Evolutionary conservation across 2,113 vertebrate species (phyloP).

Genomic region (Gila orcuttii): DNA sequence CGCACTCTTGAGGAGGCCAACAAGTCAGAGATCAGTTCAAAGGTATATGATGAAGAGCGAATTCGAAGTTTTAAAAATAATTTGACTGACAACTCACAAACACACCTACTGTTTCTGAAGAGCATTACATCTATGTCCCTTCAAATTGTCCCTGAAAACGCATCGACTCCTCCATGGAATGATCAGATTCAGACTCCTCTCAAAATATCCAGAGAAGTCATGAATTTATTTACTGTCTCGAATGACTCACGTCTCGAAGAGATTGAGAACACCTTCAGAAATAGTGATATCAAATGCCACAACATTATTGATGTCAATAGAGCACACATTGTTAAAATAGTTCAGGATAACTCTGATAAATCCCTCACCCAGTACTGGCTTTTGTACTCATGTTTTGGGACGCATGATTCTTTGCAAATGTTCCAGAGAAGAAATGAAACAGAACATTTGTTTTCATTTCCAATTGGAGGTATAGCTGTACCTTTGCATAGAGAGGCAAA

Average conservation of each 20-base stretch:
- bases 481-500: constrained; percentile 70
- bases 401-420: constrained; percentile 70
- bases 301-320: constrained; percentile 64
- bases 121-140: constrained; percentile 75
- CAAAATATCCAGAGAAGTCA: constrained; percentile 65
- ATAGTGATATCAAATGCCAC: constrained; percentile 61
- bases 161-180: constrained; percentile 63
- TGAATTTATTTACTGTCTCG: constrained; percentile 55
- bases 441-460: constrained; percentile 66
- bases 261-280: constrained; percentile 55
- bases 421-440: constrained; percentile 58
- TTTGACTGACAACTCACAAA: constrained; percentile 68
- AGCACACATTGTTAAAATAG: constrained; percentile 70
- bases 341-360: constrained; percentile 52
- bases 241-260: constrained; percentile 46
- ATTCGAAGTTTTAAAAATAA: constrained; percentile 68
- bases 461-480: constrained; percentile 79
- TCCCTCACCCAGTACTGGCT: constrained; percentile 69
- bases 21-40: constrained; percentile 76
- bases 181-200: constrained; percentile 63
- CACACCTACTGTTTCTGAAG: constrained; percentile 79
- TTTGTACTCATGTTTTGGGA: constrained; percentile 79
- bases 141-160: constrained; percentile 66
- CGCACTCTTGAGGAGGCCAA: constrained; percentile 78
- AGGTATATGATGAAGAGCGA: constrained; percentile 68